Evolutionary conservation across 2,797 vertebrate genomes (phyloP), one percentile per base, ranked within the genome.

Genomic region (Danio jaintianensis): DNA sequence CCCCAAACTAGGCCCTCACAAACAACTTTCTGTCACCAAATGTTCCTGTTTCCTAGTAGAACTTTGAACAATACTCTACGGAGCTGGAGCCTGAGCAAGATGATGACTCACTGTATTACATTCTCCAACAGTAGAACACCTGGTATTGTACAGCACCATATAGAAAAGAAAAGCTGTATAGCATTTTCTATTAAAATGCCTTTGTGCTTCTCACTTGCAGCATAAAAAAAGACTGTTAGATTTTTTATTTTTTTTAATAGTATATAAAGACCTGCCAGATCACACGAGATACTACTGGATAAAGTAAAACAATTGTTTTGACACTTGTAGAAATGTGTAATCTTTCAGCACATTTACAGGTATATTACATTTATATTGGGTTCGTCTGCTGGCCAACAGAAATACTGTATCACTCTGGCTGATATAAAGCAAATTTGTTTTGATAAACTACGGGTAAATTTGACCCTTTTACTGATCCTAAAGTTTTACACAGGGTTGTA

Each of bases 11-110:
- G 67, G 75, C 61, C n/a, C 43, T 80, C 67, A 74, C 50, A 80
- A 62, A 78, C 74, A 42, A 38, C 53, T 72, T 61, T 40, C 72
- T 38, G 64, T 69, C 70, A 59, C 52, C 50, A 61, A 84, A 85
- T 79, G 52, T 62, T 69, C 50, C 68, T 38, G 7, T 64, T 79
- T 84, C 67, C 43, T 5, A 81, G 75, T 79, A 74, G 87, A 85
- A 82, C 71, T 70, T 59, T 52, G 56, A 82, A 80, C 56, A 70
- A 75, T 80, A 29, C 68, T 59, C 79, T 3, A 67, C 16, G 48
- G 71, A 79, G 58, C 68, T 29, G 48, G 38, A 42, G 58, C 56
- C 50, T 70, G 59, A 70, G 45, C 22, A 58, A 22, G 9, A 58
- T 52, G 22, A 78, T 50, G 18, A 73, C 69, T 70, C 63, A 52